Evolutionary conservation across 2,113 vertebrate species (phyloP).

Genomic region (Petrocephalus microphthalmus): DNA sequence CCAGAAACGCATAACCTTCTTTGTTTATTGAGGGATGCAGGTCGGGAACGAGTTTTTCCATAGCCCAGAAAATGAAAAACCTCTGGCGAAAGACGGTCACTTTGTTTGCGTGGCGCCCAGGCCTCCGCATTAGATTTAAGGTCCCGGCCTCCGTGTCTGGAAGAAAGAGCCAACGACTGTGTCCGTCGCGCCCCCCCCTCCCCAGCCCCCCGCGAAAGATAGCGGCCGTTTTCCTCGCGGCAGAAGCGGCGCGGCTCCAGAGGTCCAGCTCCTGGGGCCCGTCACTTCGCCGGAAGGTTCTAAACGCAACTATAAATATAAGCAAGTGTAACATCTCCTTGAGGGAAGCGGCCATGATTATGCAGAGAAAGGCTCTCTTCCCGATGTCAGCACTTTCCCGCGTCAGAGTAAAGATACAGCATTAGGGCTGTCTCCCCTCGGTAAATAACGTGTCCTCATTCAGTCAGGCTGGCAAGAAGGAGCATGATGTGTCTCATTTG

Average conservation of each 20-base stretch:
- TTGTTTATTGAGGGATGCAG: background rate
- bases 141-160: conserved; percentile 9
- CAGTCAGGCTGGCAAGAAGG: conserved; percentile 69
- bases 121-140: background rate
- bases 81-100: background rate
- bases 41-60: background rate
- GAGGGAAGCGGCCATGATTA: conserved; percentile 57
- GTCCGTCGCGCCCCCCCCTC: conserved; percentile 29
- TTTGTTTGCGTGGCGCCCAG: background rate
- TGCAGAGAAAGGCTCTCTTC: conserved; percentile 43
- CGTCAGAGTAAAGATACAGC: conserved; percentile 39
- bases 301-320: conserved; percentile 63
- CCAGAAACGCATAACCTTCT: background rate
- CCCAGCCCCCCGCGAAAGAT: background rate
- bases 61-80: background rate
- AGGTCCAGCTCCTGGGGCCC: conserved; percentile 45
- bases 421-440: conserved; percentile 64
- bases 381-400: conserved; percentile 67
- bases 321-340: conserved; percentile 52
- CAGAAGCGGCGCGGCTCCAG: conserved; percentile 42
- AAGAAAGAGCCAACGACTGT: conserved; percentile 23
- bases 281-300: conserved; percentile 48
- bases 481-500: conserved; percentile 57
- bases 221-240: conserved; percentile 23
- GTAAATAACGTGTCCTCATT: conserved; percentile 76